These are phyloP conservation scores for Prinia subflava DNA, from an alignment of 2,113 vertebrate species.

Conservation along the genomic window DNA sequence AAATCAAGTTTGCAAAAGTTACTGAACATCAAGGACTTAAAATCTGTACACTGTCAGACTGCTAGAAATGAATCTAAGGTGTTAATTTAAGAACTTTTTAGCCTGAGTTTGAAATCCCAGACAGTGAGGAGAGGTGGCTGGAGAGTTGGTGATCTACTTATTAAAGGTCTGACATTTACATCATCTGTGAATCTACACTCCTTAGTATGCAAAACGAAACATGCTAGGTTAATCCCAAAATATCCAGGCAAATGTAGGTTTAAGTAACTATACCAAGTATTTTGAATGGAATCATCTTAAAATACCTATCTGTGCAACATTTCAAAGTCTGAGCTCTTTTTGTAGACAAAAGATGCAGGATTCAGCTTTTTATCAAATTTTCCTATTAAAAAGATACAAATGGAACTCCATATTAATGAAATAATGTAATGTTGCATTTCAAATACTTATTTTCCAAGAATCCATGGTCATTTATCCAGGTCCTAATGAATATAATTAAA, in stretches of 20 bases:
- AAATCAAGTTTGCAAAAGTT: not conserved
- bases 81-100: not conserved
- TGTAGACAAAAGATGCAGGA: not conserved
- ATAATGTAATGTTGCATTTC: not conserved
- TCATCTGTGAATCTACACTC: not conserved
- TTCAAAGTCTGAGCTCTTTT: not conserved
- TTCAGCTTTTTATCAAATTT: not conserved
- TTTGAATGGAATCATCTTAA: not conserved
- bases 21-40: not conserved
- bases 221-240: not conserved
- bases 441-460: slow-evolving; percentile 1
- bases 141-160: not conserved
- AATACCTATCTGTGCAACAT: not conserved
- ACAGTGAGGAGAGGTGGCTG: not conserved
- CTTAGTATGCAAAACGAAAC: not conserved
- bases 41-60: not conserved
- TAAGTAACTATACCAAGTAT: not conserved
- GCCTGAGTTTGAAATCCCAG: not conserved
- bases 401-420: not conserved
- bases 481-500: slow-evolving; percentile 61
- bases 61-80: not conserved
- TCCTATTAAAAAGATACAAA: not conserved
- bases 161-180: not conserved
- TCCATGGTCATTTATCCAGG: slow-evolving; percentile 76
- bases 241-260: not conserved